Conservation (phyloP, 2,888 invertebrate species). For the Epistrophe eligans region DNA sequence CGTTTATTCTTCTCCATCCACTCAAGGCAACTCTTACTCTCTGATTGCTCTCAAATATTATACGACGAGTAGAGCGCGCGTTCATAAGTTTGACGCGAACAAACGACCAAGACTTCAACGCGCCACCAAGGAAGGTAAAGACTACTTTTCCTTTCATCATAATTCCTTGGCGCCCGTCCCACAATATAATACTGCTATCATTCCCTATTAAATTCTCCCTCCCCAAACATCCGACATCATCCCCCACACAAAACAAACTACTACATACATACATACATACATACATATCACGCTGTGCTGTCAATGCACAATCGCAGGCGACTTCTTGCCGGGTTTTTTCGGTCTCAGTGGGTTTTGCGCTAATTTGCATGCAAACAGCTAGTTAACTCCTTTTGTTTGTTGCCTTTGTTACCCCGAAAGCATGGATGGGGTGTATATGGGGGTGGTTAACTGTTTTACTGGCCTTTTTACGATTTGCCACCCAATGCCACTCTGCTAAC, state of each 20-base stretch:
- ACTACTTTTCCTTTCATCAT: constrained; percentile 57
- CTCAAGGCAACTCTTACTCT: constrained; percentile 32
- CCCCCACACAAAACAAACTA: not conserved
- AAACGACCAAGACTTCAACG: constrained; percentile 32
- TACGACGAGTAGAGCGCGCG: not conserved
- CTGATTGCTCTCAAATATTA: constrained; percentile 7
- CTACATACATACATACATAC: no score
- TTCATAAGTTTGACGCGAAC: constrained; percentile 18
- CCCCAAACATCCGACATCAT: not conserved
- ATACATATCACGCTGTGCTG: constrained; percentile 42
- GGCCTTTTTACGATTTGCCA: constrained; percentile 16
- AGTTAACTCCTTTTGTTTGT: constrained; percentile 45
- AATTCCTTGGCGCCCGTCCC: not conserved
- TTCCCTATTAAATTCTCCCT: not conserved
- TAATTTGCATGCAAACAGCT: constrained; percentile 64
- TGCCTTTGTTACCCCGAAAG: constrained; percentile 21
- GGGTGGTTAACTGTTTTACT: constrained; percentile 31
- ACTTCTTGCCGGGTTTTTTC: constrained; percentile 35
- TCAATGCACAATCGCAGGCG: constrained; percentile 52
- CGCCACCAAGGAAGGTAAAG: constrained; percentile 33
- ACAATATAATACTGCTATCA: not conserved
- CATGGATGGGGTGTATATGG: not conserved
- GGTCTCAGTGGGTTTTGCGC: constrained; percentile 31
- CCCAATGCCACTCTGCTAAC: not conserved
- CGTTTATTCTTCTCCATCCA: constrained; percentile 22